These are phyloP conservation scores for Adoxophyes honmai DNA, from an alignment of 1,140 invertebrate genomes.

Conservation along the genomic window DNA sequence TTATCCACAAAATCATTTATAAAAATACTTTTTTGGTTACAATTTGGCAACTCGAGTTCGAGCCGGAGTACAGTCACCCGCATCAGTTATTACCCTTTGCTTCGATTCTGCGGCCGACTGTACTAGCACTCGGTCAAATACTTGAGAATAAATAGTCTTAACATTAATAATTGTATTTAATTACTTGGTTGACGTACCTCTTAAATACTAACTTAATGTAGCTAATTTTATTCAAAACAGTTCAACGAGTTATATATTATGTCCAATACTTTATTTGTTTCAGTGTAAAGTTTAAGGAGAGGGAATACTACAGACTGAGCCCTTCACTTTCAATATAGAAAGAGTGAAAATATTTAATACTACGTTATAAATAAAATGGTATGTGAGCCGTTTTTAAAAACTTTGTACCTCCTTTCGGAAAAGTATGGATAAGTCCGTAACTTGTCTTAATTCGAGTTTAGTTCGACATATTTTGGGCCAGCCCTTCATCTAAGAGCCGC, in stretches of 20 bases:
- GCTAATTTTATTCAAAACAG: neutral
- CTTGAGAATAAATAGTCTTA: constrained; percentile 5
- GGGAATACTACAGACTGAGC: no score
- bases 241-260: constrained; percentile 13
- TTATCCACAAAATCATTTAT: constrained; percentile 29
- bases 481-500: no score
- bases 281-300: no score
- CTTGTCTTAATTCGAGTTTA: no score
- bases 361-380: no score
- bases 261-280: neutral
- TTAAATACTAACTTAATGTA: neutral
- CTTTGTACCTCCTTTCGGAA: no score
- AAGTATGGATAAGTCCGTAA: no score
- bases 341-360: no score
- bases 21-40: constrained; percentile 42
- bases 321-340: no score
- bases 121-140: neutral
- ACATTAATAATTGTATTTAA: constrained; percentile 1
- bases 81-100: neutral
- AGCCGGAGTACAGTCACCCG: neutral
- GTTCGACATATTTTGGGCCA: no score
- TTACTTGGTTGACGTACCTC: neutral
- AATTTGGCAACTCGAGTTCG: constrained; percentile 33
- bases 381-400: no score
- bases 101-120: neutral